phyloP scores from a whole-genome alignment of 2,113 vertebrate genomes.

The Oriolus oriolus region DNA sequence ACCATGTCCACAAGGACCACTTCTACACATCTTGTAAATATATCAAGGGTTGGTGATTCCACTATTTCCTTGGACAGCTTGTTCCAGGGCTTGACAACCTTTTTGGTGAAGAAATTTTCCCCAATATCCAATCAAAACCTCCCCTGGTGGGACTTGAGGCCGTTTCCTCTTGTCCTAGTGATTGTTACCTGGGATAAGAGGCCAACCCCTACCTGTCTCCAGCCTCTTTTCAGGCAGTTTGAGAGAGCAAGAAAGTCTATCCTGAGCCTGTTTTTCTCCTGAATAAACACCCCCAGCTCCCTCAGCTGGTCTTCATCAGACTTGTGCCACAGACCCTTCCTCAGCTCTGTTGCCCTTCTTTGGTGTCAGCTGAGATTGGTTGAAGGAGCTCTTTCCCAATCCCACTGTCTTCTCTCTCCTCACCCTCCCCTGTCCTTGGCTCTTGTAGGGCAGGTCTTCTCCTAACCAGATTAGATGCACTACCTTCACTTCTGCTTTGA shows the following conservation, averaged over 20 bases:
- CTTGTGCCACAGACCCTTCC: neutral
- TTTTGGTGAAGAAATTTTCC: neutral
- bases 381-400: neutral
- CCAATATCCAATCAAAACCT: neutral
- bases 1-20: neutral
- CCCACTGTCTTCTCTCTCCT: neutral
- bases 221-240: neutral
- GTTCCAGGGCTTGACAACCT: neutral
- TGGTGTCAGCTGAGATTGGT: neutral
- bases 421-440: neutral
- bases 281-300: neutral
- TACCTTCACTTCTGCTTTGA: neutral
- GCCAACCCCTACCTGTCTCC: neutral
- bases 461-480: neutral
- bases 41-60: neutral
- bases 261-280: neutral
- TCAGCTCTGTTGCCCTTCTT: neutral
- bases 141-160: neutral
- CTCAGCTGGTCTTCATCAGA: neutral
- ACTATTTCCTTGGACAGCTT: neutral
- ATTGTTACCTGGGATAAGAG: neutral
- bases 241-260: neutral
- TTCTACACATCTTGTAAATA: neutral
- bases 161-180: neutral
- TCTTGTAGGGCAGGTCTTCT: neutral